A percentile compares a stretch with the other conserved stretches of the same genome.
phyloP scores from a whole-genome alignment of 2,888 invertebrate species.

The Sipha maydis region DNA sequence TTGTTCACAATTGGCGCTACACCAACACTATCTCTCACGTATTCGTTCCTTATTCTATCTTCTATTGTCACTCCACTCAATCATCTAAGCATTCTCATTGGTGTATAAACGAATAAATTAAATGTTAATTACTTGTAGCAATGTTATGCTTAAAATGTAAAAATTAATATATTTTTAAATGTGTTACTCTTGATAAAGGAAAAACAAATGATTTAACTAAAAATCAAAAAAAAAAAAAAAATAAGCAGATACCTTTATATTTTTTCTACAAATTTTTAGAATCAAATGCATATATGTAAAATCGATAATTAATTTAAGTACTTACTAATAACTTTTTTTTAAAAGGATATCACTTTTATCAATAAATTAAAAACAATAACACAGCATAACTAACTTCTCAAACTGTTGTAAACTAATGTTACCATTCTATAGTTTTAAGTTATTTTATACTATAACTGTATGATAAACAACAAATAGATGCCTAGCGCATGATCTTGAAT shows the following conservation, averaged over 20 bases:
- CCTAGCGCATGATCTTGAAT: conserved; percentile 50
- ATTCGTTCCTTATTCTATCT: no score
- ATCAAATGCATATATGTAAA: no score
- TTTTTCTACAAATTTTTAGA: not conserved
- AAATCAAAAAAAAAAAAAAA: no score
- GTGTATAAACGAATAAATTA: no score
- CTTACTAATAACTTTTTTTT: not conserved
- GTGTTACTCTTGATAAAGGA: not conserved
- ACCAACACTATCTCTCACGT: no score
- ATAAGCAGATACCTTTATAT: not conserved
- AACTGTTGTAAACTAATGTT: not conserved
- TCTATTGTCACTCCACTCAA: no score
- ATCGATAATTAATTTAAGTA: not conserved
- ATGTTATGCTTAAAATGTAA: not conserved
- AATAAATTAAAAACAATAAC: not conserved
- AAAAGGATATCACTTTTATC: not conserved
- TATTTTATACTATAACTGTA: conserved; percentile 8
- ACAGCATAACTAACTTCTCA: not conserved
- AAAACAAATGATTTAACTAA: not conserved
- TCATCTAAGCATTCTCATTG: no score
- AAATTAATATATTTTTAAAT: not conserved
- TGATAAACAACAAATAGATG: not conserved
- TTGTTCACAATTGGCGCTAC: no score
- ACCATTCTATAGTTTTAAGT: not conserved
- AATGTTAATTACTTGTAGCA: no score